phyloP scores from a whole-genome alignment of 2,888 invertebrate species.

The Adineta ricciae region DNA sequence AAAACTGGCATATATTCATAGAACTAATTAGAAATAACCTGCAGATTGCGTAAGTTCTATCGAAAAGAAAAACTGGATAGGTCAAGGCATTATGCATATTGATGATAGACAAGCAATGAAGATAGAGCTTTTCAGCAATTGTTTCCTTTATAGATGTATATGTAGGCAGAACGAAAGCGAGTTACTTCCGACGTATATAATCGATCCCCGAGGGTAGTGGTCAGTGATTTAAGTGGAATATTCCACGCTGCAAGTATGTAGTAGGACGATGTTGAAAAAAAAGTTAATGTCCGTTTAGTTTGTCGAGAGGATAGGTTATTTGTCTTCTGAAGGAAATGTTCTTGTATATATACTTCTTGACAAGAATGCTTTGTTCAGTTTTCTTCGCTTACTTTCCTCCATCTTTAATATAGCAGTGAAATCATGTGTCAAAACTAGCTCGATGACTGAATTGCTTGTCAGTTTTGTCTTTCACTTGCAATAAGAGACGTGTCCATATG shows the following conservation, averaged over 20 bases:
- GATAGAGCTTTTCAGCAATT: neutral
- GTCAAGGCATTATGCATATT: neutral
- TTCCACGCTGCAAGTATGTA: neutral
- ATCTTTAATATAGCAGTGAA: neutral
- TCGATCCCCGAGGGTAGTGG: neutral
- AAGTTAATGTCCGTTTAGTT: neutral
- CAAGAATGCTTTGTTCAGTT: neutral
- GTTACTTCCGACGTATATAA: neutral
- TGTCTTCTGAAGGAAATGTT: neutral
- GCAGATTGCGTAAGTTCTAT: neutral
- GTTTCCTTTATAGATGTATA: neutral
- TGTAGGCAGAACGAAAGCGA: neutral
- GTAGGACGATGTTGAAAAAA: neutral
- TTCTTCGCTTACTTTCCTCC: neutral
- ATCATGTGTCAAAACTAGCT: neutral
- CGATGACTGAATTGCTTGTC: neutral
- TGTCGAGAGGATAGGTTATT: neutral
- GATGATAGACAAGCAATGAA: neutral
- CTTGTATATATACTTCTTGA: neutral
- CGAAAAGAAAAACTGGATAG: neutral
- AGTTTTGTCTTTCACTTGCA: neutral
- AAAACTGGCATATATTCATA: neutral
- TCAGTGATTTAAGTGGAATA: neutral
- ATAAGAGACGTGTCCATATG: neutral
- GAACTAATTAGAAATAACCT: neutral